Evolutionary conservation across 1,140 invertebrate genomes (phyloP).

Genomic region (Ceratosolen fusciceps): DNA sequence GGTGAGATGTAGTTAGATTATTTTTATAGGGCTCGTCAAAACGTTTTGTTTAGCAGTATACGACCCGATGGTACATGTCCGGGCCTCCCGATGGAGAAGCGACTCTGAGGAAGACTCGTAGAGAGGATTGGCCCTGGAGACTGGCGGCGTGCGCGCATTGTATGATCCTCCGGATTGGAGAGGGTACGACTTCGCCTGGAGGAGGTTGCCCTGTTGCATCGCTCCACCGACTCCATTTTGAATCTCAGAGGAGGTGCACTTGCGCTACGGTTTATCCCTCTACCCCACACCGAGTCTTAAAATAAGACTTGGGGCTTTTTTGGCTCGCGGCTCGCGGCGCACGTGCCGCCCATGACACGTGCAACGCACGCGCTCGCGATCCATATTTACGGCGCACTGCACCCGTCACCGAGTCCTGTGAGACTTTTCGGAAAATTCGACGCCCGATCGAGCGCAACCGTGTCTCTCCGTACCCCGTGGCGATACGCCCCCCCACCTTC

Average conservation of each 20-base stretch:
- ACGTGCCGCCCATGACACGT: slow-evolving; percentile 60
- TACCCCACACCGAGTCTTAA: slow-evolving; percentile 70
- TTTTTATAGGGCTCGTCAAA: slow-evolving; percentile 14
- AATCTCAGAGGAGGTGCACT: slow-evolving; percentile 70
- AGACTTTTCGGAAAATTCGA: background rate
- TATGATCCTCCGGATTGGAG: background rate
- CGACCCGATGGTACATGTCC: too few relatives aligned
- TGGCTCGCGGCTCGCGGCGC: slow-evolving; percentile 53
- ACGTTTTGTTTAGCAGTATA: too few relatives aligned
- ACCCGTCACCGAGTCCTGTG: background rate
- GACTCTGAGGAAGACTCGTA: too few relatives aligned
- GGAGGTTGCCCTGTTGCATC: slow-evolving; percentile 10
- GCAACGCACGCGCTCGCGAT: slow-evolving; percentile 55
- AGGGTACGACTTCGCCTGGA: background rate
- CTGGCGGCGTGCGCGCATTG: background rate
- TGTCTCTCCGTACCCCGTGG: background rate
- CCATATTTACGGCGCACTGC: slow-evolving; percentile 53
- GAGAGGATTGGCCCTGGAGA: too few relatives aligned
- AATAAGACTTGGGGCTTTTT: slow-evolving; percentile 68
- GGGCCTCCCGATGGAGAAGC: too few relatives aligned
- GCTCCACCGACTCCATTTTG: slow-evolving; percentile 52
- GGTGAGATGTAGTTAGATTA: too few relatives aligned
- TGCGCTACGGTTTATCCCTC: slow-evolving; percentile 49
- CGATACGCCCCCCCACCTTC: background rate
- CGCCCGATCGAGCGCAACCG: background rate